Conservation (phyloP, 2,888 invertebrate genomes). For the Diplolepis rosae region DNA sequence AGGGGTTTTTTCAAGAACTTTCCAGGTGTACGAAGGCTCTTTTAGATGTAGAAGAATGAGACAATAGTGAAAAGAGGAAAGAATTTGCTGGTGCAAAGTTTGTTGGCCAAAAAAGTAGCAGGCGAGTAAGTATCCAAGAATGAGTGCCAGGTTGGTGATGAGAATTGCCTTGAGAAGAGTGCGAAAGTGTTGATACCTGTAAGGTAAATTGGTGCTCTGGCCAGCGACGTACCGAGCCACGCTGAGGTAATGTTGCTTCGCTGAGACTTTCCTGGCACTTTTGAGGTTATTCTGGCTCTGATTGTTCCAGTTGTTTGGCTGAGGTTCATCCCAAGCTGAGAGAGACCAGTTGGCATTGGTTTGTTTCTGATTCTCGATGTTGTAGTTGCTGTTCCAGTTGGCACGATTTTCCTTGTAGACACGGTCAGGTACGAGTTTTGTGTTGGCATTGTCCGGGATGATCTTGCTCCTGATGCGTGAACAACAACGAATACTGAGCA, state of each 20-base stretch:
- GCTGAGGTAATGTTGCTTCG: conserved; percentile 86
- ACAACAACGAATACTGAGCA: conserved; percentile 31
- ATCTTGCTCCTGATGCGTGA: conserved; percentile 62
- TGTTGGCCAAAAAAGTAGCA: conserved; percentile 7
- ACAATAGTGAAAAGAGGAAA: not conserved
- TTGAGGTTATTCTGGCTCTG: conserved; percentile 65
- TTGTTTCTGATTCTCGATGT: conserved; percentile 60
- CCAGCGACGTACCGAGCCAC: conserved; percentile 81
- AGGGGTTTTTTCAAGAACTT: not conserved
- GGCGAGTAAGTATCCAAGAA: not conserved
- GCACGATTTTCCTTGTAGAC: conserved; percentile 74
- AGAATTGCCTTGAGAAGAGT: conserved; percentile 40
- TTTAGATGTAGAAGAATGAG: not conserved
- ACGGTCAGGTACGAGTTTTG: conserved; percentile 65
- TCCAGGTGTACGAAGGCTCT: not conserved
- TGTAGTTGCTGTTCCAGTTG: conserved; percentile 74
- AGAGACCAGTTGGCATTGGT: conserved; percentile 64
- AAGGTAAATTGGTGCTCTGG: conserved; percentile 70
- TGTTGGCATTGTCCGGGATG: conserved; percentile 59
- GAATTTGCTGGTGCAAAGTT: not conserved
- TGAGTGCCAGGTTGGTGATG: conserved; percentile 8
- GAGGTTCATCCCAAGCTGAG: conserved; percentile 66
- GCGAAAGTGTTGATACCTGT: conserved; percentile 61
- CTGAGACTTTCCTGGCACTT: conserved; percentile 69
- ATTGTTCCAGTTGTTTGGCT: conserved; percentile 60